These are phyloP conservation scores for Phymatocera aterrima DNA, from an alignment of 2,888 invertebrate genomes.

Conservation along the genomic window DNA sequence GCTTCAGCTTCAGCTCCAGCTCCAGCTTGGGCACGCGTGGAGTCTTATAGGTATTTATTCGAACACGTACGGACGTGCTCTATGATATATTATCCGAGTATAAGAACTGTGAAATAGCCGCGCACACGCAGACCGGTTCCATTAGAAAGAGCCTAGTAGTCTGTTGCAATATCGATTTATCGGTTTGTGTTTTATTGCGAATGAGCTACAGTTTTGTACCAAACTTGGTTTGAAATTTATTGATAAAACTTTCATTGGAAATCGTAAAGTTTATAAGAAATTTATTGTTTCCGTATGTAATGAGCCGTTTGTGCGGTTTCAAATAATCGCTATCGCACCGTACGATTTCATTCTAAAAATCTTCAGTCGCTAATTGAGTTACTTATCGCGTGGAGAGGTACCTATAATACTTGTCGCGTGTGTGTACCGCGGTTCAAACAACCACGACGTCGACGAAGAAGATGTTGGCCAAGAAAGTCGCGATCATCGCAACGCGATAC, in stretches of 20 bases:
- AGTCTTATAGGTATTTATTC: not conserved
- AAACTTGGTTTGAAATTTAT: slow-evolving; percentile 22
- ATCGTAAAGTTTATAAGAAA: no score
- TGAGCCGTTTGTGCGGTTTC: no score
- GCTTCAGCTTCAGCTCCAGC: no score
- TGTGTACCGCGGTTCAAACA: not conserved
- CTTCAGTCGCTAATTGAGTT: slow-evolving; percentile 19
- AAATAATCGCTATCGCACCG: no score
- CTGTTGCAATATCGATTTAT: slow-evolving; percentile 43
- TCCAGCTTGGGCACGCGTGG: not conserved
- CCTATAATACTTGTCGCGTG: not conserved
- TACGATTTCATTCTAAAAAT: no score
- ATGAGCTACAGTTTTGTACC: slow-evolving; percentile 14
- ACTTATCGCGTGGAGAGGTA: no score
- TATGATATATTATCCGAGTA: slow-evolving; percentile 16
- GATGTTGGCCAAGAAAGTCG: slow-evolving; percentile 18
- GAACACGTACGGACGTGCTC: slow-evolving; percentile 29
- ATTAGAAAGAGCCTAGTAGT: slow-evolving; percentile 25
- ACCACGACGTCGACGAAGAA: slow-evolving; percentile 23
- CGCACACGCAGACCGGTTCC: slow-evolving; percentile 40
- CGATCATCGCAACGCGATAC: slow-evolving; percentile 21
- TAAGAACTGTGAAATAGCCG: slow-evolving; percentile 32
- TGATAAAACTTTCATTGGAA: not conserved
- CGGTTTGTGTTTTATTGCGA: slow-evolving; percentile 7
- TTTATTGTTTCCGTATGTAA: no score